Evolutionary conservation across 2,888 invertebrate species (phyloP).

Genomic region (Philonicus albiceps): DNA sequence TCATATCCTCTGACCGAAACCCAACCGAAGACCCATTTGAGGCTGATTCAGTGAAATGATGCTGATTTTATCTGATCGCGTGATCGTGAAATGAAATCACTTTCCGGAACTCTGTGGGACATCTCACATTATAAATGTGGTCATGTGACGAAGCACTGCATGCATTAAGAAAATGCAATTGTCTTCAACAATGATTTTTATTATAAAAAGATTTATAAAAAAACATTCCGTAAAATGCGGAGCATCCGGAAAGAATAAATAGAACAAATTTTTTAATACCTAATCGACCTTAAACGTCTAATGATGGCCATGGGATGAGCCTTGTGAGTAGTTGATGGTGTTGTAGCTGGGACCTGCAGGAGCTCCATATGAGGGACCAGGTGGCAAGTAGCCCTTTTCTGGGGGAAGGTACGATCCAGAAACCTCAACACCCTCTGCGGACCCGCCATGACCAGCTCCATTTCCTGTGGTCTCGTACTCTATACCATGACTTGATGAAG

Average conservation of each 20-base stretch:
- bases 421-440: not conserved
- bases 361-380: slow-evolving; percentile 20
- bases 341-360: slow-evolving; percentile 3
- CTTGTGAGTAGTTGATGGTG: slow-evolving; percentile 13
- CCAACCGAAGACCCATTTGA: not conserved
- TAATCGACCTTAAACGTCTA: not conserved
- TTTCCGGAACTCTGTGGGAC: not conserved
- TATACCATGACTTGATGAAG: slow-evolving; percentile 15
- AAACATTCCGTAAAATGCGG: not conserved
- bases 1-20: not conserved
- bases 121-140: not conserved
- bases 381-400: slow-evolving; percentile 20
- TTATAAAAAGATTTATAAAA: not conserved
- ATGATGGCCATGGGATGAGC: slow-evolving; percentile 38
- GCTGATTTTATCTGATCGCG: not conserved
- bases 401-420: not conserved
- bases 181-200: not conserved
- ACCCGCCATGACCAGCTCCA: not conserved
- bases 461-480: not conserved
- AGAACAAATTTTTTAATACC: slow-evolving; percentile 1
- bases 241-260: not conserved
- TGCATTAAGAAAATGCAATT: not conserved
- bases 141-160: not conserved
- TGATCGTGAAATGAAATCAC: not conserved
- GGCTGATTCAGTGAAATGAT: not conserved